Evolutionary conservation across 2,888 invertebrate genomes (phyloP).

Genomic region (Petrophora chlorosata): DNA sequence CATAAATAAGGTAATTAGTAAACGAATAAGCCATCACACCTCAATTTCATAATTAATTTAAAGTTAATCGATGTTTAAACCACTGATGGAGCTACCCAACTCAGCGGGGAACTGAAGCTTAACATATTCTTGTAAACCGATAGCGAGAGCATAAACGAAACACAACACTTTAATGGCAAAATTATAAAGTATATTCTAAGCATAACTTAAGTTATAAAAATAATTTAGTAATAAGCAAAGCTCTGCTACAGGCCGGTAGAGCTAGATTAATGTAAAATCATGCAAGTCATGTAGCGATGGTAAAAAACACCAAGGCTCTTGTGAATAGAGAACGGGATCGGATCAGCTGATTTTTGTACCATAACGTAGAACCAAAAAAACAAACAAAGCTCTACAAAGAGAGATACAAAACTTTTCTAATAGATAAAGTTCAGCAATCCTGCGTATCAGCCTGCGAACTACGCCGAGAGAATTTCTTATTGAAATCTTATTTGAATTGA

Average conservation of each 20-base stretch:
- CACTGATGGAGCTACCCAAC: slow-evolving; percentile 17
- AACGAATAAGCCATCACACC: slow-evolving; percentile 21
- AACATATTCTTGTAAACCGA: slow-evolving; percentile 16
- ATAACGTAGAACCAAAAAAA: slow-evolving; percentile 15
- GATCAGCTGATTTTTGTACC: slow-evolving; percentile 36
- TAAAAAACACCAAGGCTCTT: slow-evolving; percentile 16
- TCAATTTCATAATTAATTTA: slow-evolving; percentile 21
- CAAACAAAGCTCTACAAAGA: slow-evolving; percentile 18
- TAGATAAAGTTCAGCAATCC: slow-evolving; percentile 12
- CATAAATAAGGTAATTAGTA: slow-evolving; percentile 15
- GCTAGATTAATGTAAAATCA: slow-evolving; percentile 22
- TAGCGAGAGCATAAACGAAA: slow-evolving; percentile 12
- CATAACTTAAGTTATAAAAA: slow-evolving; percentile 8
- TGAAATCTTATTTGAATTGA: slow-evolving; percentile 31
- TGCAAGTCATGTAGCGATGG: slow-evolving; percentile 27
- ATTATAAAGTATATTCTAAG: slow-evolving; percentile 17
- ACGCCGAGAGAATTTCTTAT: slow-evolving; percentile 20
- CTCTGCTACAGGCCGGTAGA: slow-evolving; percentile 7
- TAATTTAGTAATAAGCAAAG: slow-evolving; percentile 20
- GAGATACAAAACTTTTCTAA: slow-evolving; percentile 23
- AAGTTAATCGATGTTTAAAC: slow-evolving; percentile 11
- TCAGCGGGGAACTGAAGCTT: slow-evolving; percentile 11
- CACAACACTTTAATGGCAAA: slow-evolving; percentile 19
- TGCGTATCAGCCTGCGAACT: slow-evolving; percentile 1
- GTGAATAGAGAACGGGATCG: slow-evolving; percentile 24